Percentiles rank a stretch among this genome's conserved stretches.
These are phyloP conservation scores for Gastracanthus pulcherrimus DNA, from an alignment of 2,888 invertebrate genomes.

Conservation along the genomic window DNA sequence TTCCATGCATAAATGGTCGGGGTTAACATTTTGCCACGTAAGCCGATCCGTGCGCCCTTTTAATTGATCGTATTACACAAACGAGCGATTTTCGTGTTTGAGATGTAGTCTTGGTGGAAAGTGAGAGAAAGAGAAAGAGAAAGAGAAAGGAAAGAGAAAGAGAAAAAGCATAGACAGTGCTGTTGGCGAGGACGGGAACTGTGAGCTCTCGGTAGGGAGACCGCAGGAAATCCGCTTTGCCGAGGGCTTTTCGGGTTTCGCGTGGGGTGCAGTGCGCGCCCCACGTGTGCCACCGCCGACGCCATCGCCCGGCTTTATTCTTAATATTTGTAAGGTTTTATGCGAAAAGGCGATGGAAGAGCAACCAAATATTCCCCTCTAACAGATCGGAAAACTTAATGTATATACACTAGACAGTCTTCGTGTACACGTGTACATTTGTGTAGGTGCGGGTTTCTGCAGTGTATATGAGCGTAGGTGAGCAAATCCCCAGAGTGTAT, in stretches of 20 bases:
- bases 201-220: too few relatives aligned
- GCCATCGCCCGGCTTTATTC: constrained; percentile 67
- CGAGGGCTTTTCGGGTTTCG: constrained; percentile 67
- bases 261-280: constrained; percentile 42
- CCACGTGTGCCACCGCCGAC: constrained; percentile 16
- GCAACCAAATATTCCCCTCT: too few relatives aligned
- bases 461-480: too few relatives aligned
- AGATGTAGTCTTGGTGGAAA: constrained; percentile 58
- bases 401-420: too few relatives aligned
- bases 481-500: too few relatives aligned
- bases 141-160: background rate
- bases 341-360: too few relatives aligned
- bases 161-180: background rate
- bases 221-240: constrained; percentile 74
- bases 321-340: constrained; percentile 75
- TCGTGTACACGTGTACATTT: too few relatives aligned
- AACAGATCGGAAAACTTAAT: too few relatives aligned
- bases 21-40: too few relatives aligned
- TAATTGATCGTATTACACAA: constrained; percentile 37
- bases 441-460: too few relatives aligned
- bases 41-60: background rate
- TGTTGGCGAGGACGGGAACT: too few relatives aligned
- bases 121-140: constrained; percentile 48
- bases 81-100: constrained; percentile 41
- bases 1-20: too few relatives aligned